Conservation (phyloP, 2,113 vertebrate genomes). For the Illadopsis cleaveri region DNA sequence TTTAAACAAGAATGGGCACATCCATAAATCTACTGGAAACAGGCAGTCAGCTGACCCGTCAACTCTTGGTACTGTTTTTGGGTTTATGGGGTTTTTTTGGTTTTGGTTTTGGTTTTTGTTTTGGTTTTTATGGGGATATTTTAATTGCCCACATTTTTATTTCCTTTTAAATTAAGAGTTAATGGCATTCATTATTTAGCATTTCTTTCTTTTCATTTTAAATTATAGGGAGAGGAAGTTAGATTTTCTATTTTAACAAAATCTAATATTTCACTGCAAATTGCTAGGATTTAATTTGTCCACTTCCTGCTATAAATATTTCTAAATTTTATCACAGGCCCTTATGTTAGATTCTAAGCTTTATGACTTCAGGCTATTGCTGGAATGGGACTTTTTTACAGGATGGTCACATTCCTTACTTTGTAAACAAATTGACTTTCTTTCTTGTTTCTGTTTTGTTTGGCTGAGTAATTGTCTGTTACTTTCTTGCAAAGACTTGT, state of each 20-base stretch:
- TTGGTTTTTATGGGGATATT: neutral
- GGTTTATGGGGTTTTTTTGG: accelerated
- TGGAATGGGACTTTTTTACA: constrained; percentile 32
- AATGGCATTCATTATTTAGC: neutral
- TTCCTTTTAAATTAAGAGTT: neutral
- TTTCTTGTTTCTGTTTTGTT: constrained; percentile 41
- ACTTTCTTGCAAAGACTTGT: neutral
- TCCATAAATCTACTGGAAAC: neutral
- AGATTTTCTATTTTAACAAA: neutral
- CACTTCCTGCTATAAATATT: neutral
- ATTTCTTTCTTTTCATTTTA: neutral
- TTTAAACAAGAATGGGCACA: neutral
- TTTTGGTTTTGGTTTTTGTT: neutral
- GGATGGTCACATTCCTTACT: neutral
- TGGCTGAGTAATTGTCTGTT: constrained; percentile 51
- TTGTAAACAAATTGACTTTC: constrained; percentile 54
- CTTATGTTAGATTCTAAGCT: neutral
- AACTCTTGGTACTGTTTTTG: neutral
- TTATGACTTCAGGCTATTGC: neutral
- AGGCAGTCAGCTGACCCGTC: neutral
- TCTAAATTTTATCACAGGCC: neutral
- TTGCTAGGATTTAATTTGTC: neutral
- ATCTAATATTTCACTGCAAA: neutral
- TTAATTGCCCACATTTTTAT: neutral
- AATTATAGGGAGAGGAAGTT: neutral